Conservation (phyloP, 2,113 vertebrate genomes). For the Triplophysa tibetana region DNA sequence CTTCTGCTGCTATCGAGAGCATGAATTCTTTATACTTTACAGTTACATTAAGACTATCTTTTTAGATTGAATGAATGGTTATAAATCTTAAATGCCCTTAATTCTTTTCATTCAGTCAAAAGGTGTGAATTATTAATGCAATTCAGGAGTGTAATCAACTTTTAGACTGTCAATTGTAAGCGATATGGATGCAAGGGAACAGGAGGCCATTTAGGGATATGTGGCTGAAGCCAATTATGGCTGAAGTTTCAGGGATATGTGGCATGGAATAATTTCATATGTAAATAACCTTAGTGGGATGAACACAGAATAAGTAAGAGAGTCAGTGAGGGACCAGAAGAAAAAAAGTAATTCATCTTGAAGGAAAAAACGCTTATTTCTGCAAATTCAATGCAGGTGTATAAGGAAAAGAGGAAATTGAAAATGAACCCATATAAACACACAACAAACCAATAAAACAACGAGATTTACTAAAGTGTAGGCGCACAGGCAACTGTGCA, state of each 20-base stretch:
- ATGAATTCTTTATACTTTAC: slow-evolving; percentile 43
- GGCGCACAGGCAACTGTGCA: neutral
- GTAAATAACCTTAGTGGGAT: neutral
- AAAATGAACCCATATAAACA: neutral
- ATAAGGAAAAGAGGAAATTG: too few species aligned
- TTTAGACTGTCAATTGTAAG: slow-evolving; percentile 21
- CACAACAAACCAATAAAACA: neutral
- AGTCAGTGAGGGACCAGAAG: too few species aligned
- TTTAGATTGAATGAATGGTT: slow-evolving; percentile 39
- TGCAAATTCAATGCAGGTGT: too few species aligned
- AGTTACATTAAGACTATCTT: slow-evolving; percentile 34
- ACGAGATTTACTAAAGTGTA: neutral
- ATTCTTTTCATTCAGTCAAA: slow-evolving; percentile 39
- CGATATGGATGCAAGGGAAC: neutral
- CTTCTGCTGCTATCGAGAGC: neutral
- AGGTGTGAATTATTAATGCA: slow-evolving; percentile 25
- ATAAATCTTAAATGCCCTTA: slow-evolving; percentile 34
- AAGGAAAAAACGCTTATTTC: neutral
- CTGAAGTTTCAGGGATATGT: neutral
- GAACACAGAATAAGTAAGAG: neutral
- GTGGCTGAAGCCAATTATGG: neutral
- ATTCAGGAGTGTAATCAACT: slow-evolving; percentile 25
- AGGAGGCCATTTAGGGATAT: neutral
- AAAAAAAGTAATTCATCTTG: neutral
- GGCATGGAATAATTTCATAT: neutral